phyloP scores from a whole-genome alignment of 1,140 invertebrate species.

The Scaptomyza montana region DNA sequence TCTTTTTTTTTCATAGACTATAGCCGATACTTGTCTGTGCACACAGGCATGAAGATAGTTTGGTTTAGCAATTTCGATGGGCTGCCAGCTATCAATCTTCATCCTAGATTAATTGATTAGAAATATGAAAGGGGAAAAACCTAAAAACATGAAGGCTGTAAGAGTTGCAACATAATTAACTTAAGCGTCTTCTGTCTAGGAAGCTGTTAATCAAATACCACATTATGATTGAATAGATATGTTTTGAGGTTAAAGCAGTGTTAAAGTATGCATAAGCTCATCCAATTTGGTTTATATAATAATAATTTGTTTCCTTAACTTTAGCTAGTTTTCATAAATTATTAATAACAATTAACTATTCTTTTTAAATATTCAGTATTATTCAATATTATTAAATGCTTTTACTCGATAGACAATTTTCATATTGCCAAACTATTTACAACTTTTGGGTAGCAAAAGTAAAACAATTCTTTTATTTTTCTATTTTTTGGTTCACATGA shows the following conservation, averaged over 20 bases:
- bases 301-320: too few relatives aligned
- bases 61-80: constrained; percentile 21
- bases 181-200: background rate
- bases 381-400: too few relatives aligned
- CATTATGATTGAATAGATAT: background rate
- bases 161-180: constrained; percentile 4
- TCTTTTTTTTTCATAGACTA: constrained; percentile 28
- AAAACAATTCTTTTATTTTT: too few relatives aligned
- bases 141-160: background rate
- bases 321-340: too few relatives aligned
- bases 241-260: background rate
- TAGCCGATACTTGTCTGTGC: background rate
- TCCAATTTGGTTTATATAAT: too few relatives aligned
- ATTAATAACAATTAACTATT: too few relatives aligned
- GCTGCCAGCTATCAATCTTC: constrained; percentile 62
- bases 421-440: too few relatives aligned
- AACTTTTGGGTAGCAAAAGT: too few relatives aligned
- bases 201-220: background rate
- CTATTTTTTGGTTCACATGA: too few relatives aligned
- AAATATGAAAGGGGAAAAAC: constrained; percentile 18
- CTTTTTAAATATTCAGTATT: too few relatives aligned
- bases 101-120: constrained; percentile 56
- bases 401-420: too few relatives aligned
- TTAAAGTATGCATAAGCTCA: background rate
- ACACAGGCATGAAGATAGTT: constrained; percentile 23